Conservation (phyloP, 2,113 vertebrate genomes). For the Nestor notabilis region DNA sequence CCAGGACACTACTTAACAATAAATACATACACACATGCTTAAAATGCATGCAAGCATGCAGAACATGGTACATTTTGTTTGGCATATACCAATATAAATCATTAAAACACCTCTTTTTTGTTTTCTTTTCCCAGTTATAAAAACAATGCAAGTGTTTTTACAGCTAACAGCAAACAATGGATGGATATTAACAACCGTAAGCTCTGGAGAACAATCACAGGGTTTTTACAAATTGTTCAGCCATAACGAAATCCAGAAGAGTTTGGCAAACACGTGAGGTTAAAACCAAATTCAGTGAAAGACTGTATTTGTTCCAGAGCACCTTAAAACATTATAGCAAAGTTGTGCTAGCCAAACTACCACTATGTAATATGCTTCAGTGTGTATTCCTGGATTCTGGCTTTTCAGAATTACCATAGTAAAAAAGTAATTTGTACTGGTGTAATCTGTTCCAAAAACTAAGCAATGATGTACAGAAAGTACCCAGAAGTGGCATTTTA, state of each 20-base stretch:
- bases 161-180: neutral
- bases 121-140: neutral
- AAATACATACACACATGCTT: neutral
- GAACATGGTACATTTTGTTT: neutral
- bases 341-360: neutral
- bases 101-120: neutral
- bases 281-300: constrained; percentile 23
- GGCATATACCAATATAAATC: neutral
- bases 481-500: neutral
- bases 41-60: neutral
- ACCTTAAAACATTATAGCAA: neutral
- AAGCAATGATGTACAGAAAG: neutral
- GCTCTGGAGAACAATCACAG: neutral
- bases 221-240: neutral
- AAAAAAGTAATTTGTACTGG: neutral
- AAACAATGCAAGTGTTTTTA: neutral
- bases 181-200: constrained; percentile 28
- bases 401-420: neutral
- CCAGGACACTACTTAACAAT: no score
- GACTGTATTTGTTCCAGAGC: neutral
- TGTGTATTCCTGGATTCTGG: neutral
- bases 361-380: neutral
- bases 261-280: neutral
- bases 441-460: neutral
- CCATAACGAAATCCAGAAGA: constrained; percentile 14